Base-by-base conservation (phyloP, 2,797 vertebrate genomes). In the Dryobates pubescens region DNA sequence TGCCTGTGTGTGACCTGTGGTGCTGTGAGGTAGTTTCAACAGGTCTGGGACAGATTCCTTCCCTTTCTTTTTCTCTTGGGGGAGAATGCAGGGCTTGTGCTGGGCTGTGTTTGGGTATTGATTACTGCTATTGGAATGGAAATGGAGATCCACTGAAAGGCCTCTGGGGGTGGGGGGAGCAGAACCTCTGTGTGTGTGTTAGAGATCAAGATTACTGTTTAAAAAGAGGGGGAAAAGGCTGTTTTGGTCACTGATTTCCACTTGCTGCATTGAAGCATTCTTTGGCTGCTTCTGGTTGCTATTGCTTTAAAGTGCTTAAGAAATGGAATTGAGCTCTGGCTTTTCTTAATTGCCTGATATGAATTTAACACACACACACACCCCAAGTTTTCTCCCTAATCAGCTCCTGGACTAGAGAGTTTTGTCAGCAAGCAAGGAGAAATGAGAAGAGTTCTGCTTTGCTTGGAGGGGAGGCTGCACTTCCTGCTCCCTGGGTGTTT, bases 91-190 rank as follows among this genome's bases (percentile, higher is more conserved):
- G 49, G 49, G 23, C 49, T 51, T n/a, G 30, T 49, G 45, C 8
- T 15, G 59, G 51, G 74, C 80, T 53, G 5, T 59, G n/a, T 68
- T 88, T 90, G 78, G 19, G 83, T 92, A 93, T 78, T 65, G 90
- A 93, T 93, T 49, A 47, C 64, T 92, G 81, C 67, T 67, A 32
- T 83, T 89, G 86, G 61, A 89, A 59, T 88, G 74, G 80, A 81
- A 93, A 73, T 72, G 23, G 79, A 75, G 84, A 63, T 85, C 38
- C 90, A 13, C 81, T 89, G 88, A 86, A 78, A 71, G 59, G 15
- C 54, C n/a, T 59, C 56, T 88, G 36, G 67, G 73, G 38, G 47
- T 6, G 19, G 38, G 4, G 26, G 29, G 43, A 32, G 7, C 58
- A 63, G 62, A 54, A 61, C 47, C 65, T 22, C 20, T 49, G 47